Base-by-base conservation (phyloP, 2,888 invertebrate species). In the Platerodrilus igneus region DNA sequence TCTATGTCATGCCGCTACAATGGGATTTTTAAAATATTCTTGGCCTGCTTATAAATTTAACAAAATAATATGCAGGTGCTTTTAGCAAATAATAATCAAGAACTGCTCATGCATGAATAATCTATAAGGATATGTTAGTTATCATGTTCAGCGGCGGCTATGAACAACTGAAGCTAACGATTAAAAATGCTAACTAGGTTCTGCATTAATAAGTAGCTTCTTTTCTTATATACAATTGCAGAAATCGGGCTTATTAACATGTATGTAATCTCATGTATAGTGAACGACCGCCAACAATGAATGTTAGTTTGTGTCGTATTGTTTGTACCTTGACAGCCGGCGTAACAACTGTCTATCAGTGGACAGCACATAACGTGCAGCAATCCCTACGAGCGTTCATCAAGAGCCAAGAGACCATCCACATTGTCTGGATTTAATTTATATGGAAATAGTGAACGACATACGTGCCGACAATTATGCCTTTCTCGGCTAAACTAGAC, bases 401-500 rank as follows among this genome's bases (percentile, higher is more conserved):
- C 44, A 44, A 44, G 44, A 44, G 36, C 36, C 26, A 27, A 30
- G 35, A 39, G 35, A 43, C 44, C 39, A 44, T 44, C 44, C 41
- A 43, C 43, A 44, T 46, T 46, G 48, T 48, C 43, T 37, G 29
- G 45, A 42, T 43, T 46, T 48, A 46, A 49, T 49, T 49, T 49
- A 47, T 49, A 49, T 49, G 49, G 47, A 47, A 49, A 49, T 49
- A 36, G 43, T 37, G 42, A 29, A 41, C 47, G 47, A 48, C 43
- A 37, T 40, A 43, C 48, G 50, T 50, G 51, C 48, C 50, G 53
- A 52, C 55, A 52, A 54, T 55, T 55, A 57, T 56, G 47, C 61
- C 59, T 58, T 60, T 59, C 57, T 44, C 46, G 59, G 59, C 53
- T 41, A 53, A 58, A 60, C 58, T 60, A 58, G 58, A 59, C 56